Evolutionary conservation across 2,888 invertebrate genomes (phyloP).

Genomic region (Aproaerema taeniolella): DNA sequence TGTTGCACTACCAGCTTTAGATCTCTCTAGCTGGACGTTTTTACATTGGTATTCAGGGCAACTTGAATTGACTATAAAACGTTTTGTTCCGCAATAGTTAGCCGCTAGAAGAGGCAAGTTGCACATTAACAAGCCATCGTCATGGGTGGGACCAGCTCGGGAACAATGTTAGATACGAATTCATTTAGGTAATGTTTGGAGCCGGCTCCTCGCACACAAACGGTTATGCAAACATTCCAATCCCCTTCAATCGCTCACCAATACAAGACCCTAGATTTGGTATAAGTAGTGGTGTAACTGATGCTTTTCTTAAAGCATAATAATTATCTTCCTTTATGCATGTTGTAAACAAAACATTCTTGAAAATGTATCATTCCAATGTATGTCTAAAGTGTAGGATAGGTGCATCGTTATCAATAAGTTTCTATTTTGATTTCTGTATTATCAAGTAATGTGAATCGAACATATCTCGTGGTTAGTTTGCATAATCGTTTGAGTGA

Average conservation of each 20-base stretch:
- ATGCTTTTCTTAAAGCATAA: constrained; percentile 22
- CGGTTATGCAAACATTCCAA: constrained; percentile 54
- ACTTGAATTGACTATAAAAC: too few relatives aligned
- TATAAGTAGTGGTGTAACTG: constrained; percentile 22
- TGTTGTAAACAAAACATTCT: constrained; percentile 65
- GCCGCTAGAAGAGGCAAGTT: constrained; percentile 32
- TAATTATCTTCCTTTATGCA: constrained; percentile 25
- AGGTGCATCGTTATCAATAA: constrained; percentile 63
- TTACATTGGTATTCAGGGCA: background rate
- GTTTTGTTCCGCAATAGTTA: too few relatives aligned
- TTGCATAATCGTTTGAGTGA: constrained; percentile 60
- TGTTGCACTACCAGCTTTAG: constrained; percentile 37
- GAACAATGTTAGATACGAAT: constrained; percentile 73
- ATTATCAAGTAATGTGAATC: constrained; percentile 16
- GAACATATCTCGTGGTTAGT: constrained; percentile 26
- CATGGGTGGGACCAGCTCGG: constrained; percentile 77
- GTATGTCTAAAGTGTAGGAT: constrained; percentile 71
- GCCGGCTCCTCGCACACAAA: constrained; percentile 46
- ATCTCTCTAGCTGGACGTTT: constrained; percentile 28
- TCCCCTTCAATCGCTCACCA: constrained; percentile 23
- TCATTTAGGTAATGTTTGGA: constrained; percentile 65
- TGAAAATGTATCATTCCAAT: constrained; percentile 75
- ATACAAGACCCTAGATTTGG: constrained; percentile 26
- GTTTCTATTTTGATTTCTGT: constrained; percentile 28
- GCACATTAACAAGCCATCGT: constrained; percentile 70